Evolutionary conservation across 1,140 invertebrate genomes (phyloP), one percentile per base, ranked within the genome.

Genomic region (Centruroides vittatus): DNA sequence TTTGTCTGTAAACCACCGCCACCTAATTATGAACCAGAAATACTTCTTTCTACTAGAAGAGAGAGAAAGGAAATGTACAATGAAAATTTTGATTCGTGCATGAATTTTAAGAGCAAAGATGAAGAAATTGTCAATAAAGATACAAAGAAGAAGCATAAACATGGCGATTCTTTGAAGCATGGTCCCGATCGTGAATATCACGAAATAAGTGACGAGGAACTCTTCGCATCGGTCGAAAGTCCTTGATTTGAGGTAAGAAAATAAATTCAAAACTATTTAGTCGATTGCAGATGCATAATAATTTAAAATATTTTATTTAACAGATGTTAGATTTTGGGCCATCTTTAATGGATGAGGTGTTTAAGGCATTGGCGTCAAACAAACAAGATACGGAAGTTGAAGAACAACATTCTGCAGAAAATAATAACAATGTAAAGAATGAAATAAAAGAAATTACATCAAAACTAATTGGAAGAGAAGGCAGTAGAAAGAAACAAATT

Each of bases 321-420:
- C 69, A 84, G 82, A 83, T 84, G 55, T 84, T 89, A 63, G 93
- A 97, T 75, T 86, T 95, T 70, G 91, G 91, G 11, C 88, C 92
- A 8, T 96, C 91, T 64, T 76, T 98, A 47, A 78, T 96, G 69
- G 93, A 94, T 70, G 93, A 97, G 76, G 89, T 96, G 76, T 89
- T 97, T 68, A 84, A 84, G 67, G 86, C 85, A 13, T 73, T 89
- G 57, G 80, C 79, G 68, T 73, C 67, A 9, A 66, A 56, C 41
- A 65, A 65, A 35, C 59, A 65, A 47, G 60, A 63, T 10, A 46
- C 62, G 36, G 63, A 46, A 3, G 61, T 63, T 12, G 62, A 58
- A 23, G 68, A 67, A 23, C 63, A 57, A 35, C 60, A 69, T 51
- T 63, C 58, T 13, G 82, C 85, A 67, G 81, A 85, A 63, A 41